Percentiles rank a stretch among this genome's conserved stretches.
Evolutionary conservation across 2,113 vertebrate genomes (phyloP).

Genomic region (Etheostoma spectabile): DNA sequence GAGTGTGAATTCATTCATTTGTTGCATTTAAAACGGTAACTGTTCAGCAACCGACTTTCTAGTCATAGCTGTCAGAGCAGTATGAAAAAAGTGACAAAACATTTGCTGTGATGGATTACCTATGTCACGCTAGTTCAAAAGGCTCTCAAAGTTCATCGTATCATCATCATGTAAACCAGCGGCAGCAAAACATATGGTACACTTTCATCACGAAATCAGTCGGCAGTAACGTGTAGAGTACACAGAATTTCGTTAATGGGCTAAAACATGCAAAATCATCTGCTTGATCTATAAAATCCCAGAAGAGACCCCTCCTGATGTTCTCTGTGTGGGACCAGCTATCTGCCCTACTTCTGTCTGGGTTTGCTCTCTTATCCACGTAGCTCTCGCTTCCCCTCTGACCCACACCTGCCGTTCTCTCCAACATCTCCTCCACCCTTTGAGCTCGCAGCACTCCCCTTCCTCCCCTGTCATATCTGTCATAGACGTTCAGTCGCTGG

Average conservation of each 20-base stretch:
- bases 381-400: constrained; percentile 47
- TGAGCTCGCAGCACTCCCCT: constrained; percentile 55
- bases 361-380: constrained; percentile 39
- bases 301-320: constrained; percentile 16
- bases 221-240: constrained; percentile 27
- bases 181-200: constrained; percentile 32
- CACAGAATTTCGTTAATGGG: background rate
- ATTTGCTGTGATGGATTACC: constrained; percentile 19
- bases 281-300: constrained; percentile 34
- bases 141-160: constrained; percentile 5
- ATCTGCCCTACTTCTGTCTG: constrained; percentile 49
- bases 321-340: constrained; percentile 33
- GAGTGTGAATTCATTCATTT: constrained; percentile 13
- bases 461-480: constrained; percentile 79
- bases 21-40: constrained; percentile 8
- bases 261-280: constrained; percentile 31
- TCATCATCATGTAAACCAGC: background rate
- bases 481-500: constrained; percentile 68
- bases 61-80: background rate
- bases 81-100: constrained; percentile 28
- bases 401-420: constrained; percentile 71
- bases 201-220: constrained; percentile 14
- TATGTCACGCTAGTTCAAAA: background rate
- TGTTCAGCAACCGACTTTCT: background rate
- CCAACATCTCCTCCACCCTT: constrained; percentile 57